Base-by-base conservation (phyloP, 2,797 vertebrate species). In the Xiphorhynchus erythropygius region DNA sequence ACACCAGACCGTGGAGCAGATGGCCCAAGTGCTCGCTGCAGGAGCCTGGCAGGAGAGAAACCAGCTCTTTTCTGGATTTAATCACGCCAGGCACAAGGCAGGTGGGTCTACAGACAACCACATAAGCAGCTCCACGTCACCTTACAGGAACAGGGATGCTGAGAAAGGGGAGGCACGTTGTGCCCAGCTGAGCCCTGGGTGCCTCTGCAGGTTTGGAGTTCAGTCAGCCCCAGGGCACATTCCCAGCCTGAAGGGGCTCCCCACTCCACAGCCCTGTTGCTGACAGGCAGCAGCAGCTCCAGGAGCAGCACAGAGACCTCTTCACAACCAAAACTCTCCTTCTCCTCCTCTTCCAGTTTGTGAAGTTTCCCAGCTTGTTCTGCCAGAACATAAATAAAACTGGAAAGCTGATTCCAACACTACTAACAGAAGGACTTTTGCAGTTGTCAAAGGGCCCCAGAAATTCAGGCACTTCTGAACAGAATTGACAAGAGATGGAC, bases 351-450 rank as follows among this genome's bases (percentile, higher is more conserved):
- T 62, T 82, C 74, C 78, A 68, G 37, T 53, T 55, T 8, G 0
- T 18, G 39, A 42, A 49, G 69, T 33, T 93, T 67, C 80, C 86
- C 91, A 94, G 68, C 33, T 60, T 71, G 32, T 78, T 87, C 74
- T 94, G 84, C 78, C 87, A 96, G 76, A 79, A 74, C 46, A 65
- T 75, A 89, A 92, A 92, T 84, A 81, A 87, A 92, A 35, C 79
- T 53, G 62, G 81, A 90, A 85, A 75, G 57, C 59, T 70, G 53
- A 70, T 39, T 85, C 80, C 65, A 77, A 56, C 27, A n/a, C 49
- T 67, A 27, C 75, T n/a, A 67, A 84, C 84, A 95, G 90, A 94
- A 94, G 94, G 92, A 85, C 84, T 85, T 75, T 11, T 53, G 71
- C 75, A 81, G 81, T 70, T 89, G 78, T 87, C 82, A 94, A 62